Evolutionary conservation across 1,140 invertebrate genomes (phyloP).

Genomic region (Wasmannia auropunctata): DNA sequence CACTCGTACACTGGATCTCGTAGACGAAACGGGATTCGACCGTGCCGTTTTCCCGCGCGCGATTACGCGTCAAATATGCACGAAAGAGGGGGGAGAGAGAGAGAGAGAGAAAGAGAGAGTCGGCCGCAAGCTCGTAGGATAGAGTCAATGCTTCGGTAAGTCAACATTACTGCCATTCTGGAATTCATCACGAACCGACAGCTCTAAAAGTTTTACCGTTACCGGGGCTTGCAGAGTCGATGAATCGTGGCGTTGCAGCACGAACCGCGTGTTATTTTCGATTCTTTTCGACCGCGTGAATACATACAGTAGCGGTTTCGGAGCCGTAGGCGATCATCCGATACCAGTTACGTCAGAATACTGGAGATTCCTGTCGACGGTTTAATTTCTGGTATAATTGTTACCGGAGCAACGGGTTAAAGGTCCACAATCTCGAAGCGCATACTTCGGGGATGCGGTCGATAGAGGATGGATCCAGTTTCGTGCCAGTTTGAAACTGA

Average conservation of each 20-base stretch:
- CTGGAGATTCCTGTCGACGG: not conserved
- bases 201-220: conserved; percentile 17
- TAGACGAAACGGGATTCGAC: not conserved
- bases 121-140: not conserved
- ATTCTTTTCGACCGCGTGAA: not conserved
- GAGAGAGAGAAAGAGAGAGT: not conserved
- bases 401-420: not conserved
- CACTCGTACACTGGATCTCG: conserved; percentile 64
- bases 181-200: conserved; percentile 11
- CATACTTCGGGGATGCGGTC: not conserved
- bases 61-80: conserved; percentile 32
- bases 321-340: not conserved
- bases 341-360: conserved; percentile 17
- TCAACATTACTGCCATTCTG: conserved; percentile 4
- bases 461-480: conserved; percentile 56
- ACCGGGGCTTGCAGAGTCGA: not conserved
- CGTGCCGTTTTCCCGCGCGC: not conserved
- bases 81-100: not conserved
- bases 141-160: not conserved
- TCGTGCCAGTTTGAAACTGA: conserved; percentile 70
- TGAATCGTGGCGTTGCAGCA: not conserved
- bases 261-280: not conserved
- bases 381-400: conserved; percentile 22
- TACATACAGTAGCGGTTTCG: not conserved
- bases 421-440: not conserved